Percentiles rank a stretch among this genome's conserved stretches.
phyloP scores from a whole-genome alignment of 2,888 invertebrate species.

The Pseudococcus longispinus region DNA sequence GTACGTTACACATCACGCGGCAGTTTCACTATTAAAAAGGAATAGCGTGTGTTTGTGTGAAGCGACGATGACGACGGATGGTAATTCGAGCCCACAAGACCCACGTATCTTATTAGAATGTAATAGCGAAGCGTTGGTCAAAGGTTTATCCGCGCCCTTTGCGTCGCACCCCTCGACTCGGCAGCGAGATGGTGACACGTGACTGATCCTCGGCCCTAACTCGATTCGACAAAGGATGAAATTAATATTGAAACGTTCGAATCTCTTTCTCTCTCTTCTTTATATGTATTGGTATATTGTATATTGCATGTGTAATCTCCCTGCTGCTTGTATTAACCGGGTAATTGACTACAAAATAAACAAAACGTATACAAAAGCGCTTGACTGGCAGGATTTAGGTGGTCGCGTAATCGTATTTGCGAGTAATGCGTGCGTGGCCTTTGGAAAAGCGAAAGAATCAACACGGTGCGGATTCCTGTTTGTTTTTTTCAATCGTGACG shows the following conservation, averaged over 20 bases:
- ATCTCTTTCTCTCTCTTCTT: neutral
- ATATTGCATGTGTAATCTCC: neutral
- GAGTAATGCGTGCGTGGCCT: neutral
- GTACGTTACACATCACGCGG: neutral
- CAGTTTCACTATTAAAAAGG: neutral
- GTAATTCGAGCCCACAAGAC: neutral
- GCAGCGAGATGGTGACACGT: neutral
- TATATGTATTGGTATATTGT: neutral
- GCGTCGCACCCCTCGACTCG: too few species aligned
- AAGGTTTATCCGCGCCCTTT: neutral
- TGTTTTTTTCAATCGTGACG: neutral
- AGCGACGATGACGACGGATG: neutral
- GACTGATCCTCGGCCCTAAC: neutral
- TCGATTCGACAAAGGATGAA: conserved; percentile 22
- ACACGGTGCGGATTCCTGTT: neutral
- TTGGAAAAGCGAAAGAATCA: neutral
- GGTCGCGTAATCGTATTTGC: neutral
- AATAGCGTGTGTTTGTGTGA: neutral
- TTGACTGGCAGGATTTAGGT: conserved; percentile 6
- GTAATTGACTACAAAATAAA: conserved; percentile 20
- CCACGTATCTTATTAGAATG: conserved; percentile 6
- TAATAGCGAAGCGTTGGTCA: neutral
- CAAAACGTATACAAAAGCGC: conserved; percentile 4
- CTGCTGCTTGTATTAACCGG: neutral
- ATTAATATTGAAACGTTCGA: conserved; percentile 7